Percentiles rank a stretch among this genome's conserved stretches.
Evolutionary conservation across 2,797 vertebrate genomes (phyloP).

Genomic region (Echiichthys vipera): DNA sequence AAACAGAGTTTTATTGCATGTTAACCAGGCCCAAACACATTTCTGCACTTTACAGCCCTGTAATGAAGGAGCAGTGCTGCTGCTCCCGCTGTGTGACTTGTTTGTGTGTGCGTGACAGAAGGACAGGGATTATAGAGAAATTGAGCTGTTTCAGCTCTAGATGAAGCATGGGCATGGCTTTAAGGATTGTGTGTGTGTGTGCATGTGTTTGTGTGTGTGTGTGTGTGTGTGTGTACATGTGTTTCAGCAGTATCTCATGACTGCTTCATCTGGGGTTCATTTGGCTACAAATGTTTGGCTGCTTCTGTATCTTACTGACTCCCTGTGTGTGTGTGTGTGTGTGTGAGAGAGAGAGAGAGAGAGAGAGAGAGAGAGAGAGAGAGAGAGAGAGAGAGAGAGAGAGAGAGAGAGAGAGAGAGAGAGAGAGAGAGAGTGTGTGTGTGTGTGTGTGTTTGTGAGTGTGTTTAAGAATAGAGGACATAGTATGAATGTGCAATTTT

Average conservation of each 20-base stretch:
- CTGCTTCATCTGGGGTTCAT: constrained; percentile 81
- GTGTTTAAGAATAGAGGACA: constrained; percentile 3
- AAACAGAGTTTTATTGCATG: constrained; percentile 61
- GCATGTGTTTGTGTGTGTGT: constrained; percentile 23
- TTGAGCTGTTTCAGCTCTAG: constrained; percentile 33
- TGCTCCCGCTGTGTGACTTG: constrained; percentile 62
- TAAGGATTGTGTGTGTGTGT: constrained; percentile 22
- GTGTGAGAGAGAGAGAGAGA: constrained; percentile 5
- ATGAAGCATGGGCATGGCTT: constrained; percentile 27
- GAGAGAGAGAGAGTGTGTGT: too few species aligned
- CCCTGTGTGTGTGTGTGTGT: constrained; percentile 20
- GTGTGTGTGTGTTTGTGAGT: constrained; percentile 16
- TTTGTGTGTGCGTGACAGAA: constrained; percentile 31
- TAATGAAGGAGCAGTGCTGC: constrained; percentile 62
- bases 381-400: too few species aligned
- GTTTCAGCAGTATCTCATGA: constrained; percentile 69
- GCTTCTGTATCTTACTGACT: constrained; percentile 67
- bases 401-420: too few species aligned
- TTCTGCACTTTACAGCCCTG: constrained; percentile 51
- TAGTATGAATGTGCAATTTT: constrained; percentile 1
- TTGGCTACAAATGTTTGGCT: constrained; percentile 74
- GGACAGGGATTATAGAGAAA: constrained; percentile 27
- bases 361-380: too few species aligned
- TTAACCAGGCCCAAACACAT: constrained; percentile 55
- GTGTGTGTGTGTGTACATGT: constrained; percentile 61